A percentile compares a stretch with the other conserved stretches of the same genome.
Conservation (phyloP, 1,140 invertebrate genomes). For the Potamilus streckersoni region DNA sequence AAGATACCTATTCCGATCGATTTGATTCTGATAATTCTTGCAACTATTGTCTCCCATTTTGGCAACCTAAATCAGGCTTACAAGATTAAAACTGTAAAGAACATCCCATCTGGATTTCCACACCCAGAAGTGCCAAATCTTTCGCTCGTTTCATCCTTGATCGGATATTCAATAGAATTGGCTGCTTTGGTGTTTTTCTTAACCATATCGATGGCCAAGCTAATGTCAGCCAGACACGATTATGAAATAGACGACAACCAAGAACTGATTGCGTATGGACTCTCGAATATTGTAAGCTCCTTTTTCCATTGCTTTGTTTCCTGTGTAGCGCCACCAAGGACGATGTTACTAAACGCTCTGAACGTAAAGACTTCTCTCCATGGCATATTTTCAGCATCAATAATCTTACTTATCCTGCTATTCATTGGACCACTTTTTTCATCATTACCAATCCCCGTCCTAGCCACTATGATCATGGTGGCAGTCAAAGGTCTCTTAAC, state of each 20-base stretch:
- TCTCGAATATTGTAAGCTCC: conserved; percentile 65
- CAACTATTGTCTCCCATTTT: conserved; percentile 63
- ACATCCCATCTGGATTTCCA: conserved; percentile 66
- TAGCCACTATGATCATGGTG: conserved; percentile 62
- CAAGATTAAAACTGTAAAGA: conserved; percentile 63
- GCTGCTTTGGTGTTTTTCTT: conserved; percentile 60
- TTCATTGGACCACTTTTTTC: conserved; percentile 64
- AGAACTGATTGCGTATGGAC: conserved; percentile 71
- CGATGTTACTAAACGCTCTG: conserved; percentile 71
- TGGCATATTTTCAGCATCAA: conserved; percentile 61
- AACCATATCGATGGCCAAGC: conserved; percentile 65
- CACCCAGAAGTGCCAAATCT: conserved; percentile 39
- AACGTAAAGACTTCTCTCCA: conserved; percentile 48
- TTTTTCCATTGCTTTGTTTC: conserved; percentile 71
- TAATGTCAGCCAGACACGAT: conserved; percentile 61
- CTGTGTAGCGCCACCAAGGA: conserved; percentile 85
- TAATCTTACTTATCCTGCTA: conserved; percentile 68
- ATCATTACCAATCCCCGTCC: conserved; percentile 63
- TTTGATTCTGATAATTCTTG: conserved; percentile 75
- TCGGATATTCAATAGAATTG: conserved; percentile 48
- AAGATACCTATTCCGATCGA: conserved; percentile 86
- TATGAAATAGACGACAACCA: conserved; percentile 67
- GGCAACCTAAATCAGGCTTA: conserved; percentile 60
- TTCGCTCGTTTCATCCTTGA: conserved; percentile 13
- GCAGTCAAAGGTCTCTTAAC: conserved; percentile 67